A percentile compares a stretch with the other conserved stretches of the same genome.
Conservation (phyloP, 2,113 vertebrate genomes). For the Theristicus caerulescens region DNA sequence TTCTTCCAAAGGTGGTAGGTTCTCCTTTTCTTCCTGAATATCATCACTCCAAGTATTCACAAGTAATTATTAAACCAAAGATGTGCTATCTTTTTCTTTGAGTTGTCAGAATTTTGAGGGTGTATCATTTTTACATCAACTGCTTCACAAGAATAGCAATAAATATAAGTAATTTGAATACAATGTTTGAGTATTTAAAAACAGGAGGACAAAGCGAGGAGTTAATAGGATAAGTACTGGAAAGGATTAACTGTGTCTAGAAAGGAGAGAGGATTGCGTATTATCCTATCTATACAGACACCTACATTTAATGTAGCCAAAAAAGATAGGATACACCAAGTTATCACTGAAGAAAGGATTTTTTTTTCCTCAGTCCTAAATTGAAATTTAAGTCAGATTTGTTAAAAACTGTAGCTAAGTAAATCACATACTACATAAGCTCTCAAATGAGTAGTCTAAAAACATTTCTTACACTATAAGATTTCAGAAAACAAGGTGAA, state of each 20-base stretch:
- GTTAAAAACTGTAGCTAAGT: slow-evolving; percentile 9
- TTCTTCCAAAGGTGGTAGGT: no score
- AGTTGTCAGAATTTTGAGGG: not conserved
- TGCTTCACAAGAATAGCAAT: slow-evolving; percentile 12
- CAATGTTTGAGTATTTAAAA: slow-evolving; percentile 43
- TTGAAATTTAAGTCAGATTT: slow-evolving; percentile 47
- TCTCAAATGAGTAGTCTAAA: not conserved
- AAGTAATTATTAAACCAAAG: slow-evolving; percentile 3
- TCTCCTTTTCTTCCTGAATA: no score
- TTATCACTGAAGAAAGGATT: not conserved
- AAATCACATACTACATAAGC: not conserved
- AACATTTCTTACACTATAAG: not conserved
- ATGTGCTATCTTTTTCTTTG: not conserved
- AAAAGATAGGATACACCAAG: slow-evolving; percentile 15
- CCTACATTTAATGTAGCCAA: slow-evolving; percentile 34
- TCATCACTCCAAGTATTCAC: not conserved
- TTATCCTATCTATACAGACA: slow-evolving; percentile 56
- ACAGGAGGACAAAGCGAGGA: not conserved
- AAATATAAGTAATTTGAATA: slow-evolving; percentile 50
- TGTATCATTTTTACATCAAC: not conserved
- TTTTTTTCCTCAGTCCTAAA: not conserved
- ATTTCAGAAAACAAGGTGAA: not conserved
- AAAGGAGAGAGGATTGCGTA: slow-evolving; percentile 61
- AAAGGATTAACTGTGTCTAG: slow-evolving; percentile 56
- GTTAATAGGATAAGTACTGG: slow-evolving; percentile 55